Base-by-base conservation (phyloP, 2,888 invertebrate genomes). In the Dryococelus australis region DNA sequence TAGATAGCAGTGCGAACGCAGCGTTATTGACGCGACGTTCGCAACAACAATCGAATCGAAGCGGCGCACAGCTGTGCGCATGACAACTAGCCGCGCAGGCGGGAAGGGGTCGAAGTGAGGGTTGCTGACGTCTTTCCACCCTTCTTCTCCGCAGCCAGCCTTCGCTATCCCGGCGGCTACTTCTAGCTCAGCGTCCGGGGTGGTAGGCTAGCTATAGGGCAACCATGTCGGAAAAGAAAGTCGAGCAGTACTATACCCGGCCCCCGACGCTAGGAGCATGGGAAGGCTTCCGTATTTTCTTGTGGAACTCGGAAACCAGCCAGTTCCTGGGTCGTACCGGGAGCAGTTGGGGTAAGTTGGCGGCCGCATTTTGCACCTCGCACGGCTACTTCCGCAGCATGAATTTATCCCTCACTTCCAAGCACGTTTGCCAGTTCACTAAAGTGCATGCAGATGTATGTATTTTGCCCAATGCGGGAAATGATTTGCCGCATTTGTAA, bases 301-400 rank as follows among this genome's bases (percentile, higher is more conserved):
- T 98, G 90, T 98, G 97, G 96, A 97, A 99, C 94, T 95, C 97
- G 91, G 98, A 98, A 93, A 98, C 98, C 89, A 96, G 96, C 91
- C 97, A 98, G 94, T 96, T 98, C 93, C 94, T 98, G 91, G 98
- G 98, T 91, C 95, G 98, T 91, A 98, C 98, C 89, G 98, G 97
- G 91, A 94, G 96, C 92, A 98, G 98, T 93, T 99, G 99, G 99
- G 97, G 98, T 98, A 92, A 97, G 98, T 96, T 26, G 20, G 0
- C 47, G 47, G 4, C 47, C 47, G 2, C 16, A 47, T 8, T 20
- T 20, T 65, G n/a, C 65, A 13, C 65, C n/a, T 65, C n/a, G 65
- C 47, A 47, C 47, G 47, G 16, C n/a, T 65, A 65, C n/a, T 51
- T 51, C 51, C 12, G 8, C 51, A 51, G 51, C 51, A 51, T 8